Conservation (phyloP, 1,140 invertebrate genomes). For the Patella vulgata region DNA sequence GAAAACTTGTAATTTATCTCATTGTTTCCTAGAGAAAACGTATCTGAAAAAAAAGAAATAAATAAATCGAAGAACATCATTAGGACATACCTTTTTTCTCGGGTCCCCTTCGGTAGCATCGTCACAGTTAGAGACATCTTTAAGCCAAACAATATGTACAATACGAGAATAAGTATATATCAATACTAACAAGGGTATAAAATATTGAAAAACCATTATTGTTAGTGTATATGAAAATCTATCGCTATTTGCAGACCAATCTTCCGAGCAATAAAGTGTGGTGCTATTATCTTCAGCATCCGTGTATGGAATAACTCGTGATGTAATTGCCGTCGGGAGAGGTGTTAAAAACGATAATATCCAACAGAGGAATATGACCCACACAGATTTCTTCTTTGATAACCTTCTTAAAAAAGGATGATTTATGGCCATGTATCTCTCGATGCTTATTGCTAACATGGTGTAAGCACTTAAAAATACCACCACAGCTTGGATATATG, state of each 20-base stretch:
- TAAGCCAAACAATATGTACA: conserved; percentile 87
- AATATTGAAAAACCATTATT: conserved; percentile 85
- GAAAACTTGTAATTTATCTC: too few relatives aligned
- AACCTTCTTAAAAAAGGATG: conserved; percentile 84
- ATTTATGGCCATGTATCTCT: conserved; percentile 95
- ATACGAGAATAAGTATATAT: conserved; percentile 89
- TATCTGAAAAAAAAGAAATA: too few relatives aligned
- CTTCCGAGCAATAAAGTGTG: conserved; percentile 43
- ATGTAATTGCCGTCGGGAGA: conserved; percentile 80
- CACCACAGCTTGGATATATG: conserved; percentile 93
- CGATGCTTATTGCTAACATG: conserved; percentile 93
- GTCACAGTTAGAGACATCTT: conserved; percentile 73
- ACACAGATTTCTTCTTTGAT: conserved; percentile 76
- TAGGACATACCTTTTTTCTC: too few relatives aligned
- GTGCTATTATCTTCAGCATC: conserved; percentile 6
- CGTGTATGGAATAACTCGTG: too few relatives aligned
- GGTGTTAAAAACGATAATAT: conserved; percentile 80
- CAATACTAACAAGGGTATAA: conserved; percentile 84
- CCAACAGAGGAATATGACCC: conserved; percentile 82
- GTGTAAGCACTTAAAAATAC: conserved; percentile 96
- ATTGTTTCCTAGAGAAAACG: too few relatives aligned
- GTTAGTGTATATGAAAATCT: conserved; percentile 79
- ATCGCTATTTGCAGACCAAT: conserved; percentile 61
- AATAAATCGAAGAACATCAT: too few relatives aligned
- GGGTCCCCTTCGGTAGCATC: conserved; percentile 91